These are phyloP conservation scores for Muscicapa comitata DNA, from an alignment of 2,797 vertebrate species.

Conservation along the genomic window DNA sequence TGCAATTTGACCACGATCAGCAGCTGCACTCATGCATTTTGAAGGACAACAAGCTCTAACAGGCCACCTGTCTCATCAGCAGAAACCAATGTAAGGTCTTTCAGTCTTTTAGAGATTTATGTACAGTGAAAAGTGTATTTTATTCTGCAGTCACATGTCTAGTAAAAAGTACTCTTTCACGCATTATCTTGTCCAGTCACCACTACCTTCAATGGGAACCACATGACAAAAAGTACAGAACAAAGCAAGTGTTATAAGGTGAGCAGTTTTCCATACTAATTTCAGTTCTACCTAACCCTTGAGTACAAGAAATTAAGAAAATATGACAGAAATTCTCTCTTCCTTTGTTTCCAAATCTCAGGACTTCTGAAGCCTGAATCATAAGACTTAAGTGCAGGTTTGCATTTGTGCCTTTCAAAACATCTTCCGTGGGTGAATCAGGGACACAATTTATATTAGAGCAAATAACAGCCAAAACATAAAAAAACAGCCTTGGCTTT, in stretches of 20 bases:
- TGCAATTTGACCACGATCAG: neutral
- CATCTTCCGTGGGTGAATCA: neutral
- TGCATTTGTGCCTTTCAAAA: neutral
- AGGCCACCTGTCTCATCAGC: neutral
- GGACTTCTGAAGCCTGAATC: neutral
- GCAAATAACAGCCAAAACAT: neutral
- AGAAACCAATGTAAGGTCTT: neutral
- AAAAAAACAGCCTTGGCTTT: neutral
- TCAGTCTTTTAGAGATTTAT: neutral
- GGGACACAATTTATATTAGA: neutral
- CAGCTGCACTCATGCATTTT: neutral
- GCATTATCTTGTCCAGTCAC: neutral
- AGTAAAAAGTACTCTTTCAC: neutral
- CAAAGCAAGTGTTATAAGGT: neutral
- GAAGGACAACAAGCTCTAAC: neutral
- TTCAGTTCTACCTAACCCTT: neutral
- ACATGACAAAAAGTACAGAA: fast-evolving
- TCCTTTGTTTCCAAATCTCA: neutral
- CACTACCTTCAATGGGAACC: neutral
- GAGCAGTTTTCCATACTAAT: neutral
- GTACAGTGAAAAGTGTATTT: neutral
- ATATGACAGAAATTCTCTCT: neutral
- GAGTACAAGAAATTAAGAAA: neutral
- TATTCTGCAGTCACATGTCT: neutral
- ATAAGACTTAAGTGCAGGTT: neutral